Evolutionary conservation across 53 echinoderm and acorn worm species (phyloP).

Genomic region (Antedon mediterranea): DNA sequence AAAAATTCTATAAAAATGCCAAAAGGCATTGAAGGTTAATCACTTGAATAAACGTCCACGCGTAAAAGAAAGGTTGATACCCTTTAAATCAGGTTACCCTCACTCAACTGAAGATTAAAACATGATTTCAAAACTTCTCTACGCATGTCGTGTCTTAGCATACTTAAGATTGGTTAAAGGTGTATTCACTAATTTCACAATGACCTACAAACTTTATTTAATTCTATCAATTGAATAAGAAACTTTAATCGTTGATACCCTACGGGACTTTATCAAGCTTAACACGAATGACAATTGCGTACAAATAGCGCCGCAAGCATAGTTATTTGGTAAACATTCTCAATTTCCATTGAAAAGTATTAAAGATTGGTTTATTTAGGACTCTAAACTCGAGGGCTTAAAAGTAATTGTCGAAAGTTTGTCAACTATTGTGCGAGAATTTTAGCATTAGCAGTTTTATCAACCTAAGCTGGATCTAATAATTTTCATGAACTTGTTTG

Average conservation of each 20-base stretch:
- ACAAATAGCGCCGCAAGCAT: neutral
- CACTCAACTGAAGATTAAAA: neutral
- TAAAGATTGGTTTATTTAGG: neutral
- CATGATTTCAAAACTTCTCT: neutral
- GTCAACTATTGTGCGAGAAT: constrained; percentile 1
- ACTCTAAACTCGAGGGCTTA: neutral
- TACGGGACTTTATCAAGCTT: neutral
- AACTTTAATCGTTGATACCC: neutral
- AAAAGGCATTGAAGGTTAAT: neutral
- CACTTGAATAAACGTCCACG: neutral
- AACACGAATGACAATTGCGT: neutral
- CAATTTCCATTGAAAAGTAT: neutral
- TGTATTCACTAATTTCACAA: neutral
- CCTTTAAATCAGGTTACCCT: neutral
- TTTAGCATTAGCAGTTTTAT: neutral
- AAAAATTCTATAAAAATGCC: neutral
- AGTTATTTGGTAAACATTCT: neutral
- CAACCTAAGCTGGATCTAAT: neutral
- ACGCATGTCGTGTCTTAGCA: no score
- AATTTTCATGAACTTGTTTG: neutral
- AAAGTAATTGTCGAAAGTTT: neutral
- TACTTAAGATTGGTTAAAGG: no score
- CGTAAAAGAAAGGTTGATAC: neutral
- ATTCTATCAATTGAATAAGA: neutral
- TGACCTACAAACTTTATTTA: neutral